Conservation (phyloP, 2,888 invertebrate species). For the Cepaea hortensis region DNA sequence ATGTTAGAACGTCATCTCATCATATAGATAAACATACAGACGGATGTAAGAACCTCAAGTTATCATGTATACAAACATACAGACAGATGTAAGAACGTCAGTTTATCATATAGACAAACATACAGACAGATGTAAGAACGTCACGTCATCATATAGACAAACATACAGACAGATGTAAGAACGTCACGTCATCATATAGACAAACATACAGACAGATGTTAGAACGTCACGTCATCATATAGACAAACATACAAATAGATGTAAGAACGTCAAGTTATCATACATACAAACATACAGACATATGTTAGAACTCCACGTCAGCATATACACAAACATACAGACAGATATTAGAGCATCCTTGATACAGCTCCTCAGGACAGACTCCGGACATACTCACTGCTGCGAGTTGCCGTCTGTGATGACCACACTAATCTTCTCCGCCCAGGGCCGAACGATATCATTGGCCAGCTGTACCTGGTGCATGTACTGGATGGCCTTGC, state of each 20-base stretch:
- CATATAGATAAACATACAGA: too few species aligned
- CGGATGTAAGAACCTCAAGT: too few species aligned
- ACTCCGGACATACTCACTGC: constrained; percentile 5
- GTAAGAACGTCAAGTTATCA: not conserved
- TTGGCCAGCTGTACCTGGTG: constrained; percentile 37
- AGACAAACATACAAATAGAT: not conserved
- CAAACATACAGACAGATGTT: too few species aligned
- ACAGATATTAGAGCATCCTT: not conserved
- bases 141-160: too few species aligned
- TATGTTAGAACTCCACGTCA: not conserved
- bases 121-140: too few species aligned
- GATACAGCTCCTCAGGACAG: not conserved
- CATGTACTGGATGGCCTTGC: constrained; percentile 48
- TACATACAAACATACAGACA: not conserved
- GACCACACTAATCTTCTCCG: constrained; percentile 38
- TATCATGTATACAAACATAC: too few species aligned
- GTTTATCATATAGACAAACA: too few species aligned
- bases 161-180: not conserved
- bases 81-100: too few species aligned
- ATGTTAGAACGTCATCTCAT: too few species aligned
- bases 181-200: too few species aligned
- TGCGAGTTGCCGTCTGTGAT: constrained; percentile 50
- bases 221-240: too few species aligned
- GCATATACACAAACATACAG: not conserved
- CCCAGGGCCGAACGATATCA: constrained; percentile 8